Percentiles rank a stretch among this genome's conserved stretches.
Conservation (phyloP, 2,888 invertebrate genomes). For the Syrista parreyssii region DNA sequence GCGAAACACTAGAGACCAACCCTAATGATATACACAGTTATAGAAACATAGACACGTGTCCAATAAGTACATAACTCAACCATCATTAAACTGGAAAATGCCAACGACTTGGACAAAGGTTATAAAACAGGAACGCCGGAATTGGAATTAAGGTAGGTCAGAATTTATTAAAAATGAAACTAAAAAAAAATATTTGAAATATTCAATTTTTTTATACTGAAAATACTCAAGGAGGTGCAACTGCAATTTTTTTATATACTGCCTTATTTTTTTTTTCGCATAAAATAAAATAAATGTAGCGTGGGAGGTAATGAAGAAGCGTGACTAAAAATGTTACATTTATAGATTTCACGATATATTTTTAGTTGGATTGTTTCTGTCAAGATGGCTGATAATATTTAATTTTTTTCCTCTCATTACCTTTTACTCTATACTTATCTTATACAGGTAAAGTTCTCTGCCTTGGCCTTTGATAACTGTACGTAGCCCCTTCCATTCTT, state of each 20-base stretch:
- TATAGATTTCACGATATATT: not conserved
- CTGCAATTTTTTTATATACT: not conserved
- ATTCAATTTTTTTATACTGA: not conserved
- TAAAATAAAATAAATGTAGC: not conserved
- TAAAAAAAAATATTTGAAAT: too few species aligned
- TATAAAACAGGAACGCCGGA: not conserved
- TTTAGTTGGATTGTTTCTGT: not conserved
- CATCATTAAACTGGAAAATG: not conserved
- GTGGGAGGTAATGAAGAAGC: not conserved
- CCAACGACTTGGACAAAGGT: not conserved
- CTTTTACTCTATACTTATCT: conserved; percentile 16
- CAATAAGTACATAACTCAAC: not conserved
- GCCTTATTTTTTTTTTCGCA: not conserved
- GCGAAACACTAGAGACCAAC: not conserved
- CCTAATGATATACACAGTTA: not conserved
- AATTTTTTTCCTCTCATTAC: conserved; percentile 15
- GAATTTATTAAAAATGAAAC: not conserved
- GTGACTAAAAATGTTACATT: not conserved
- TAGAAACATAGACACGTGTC: not conserved
- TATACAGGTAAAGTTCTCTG: conserved; percentile 32
- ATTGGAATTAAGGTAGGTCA: not conserved
- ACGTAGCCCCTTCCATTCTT: conserved; percentile 38
- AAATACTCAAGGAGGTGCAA: not conserved
- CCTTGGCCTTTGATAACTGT: conserved; percentile 52
- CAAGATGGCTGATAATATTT: not conserved